These are phyloP conservation scores for Elachura formosa DNA, from an alignment of 2,113 vertebrate genomes.

Conservation along the genomic window DNA sequence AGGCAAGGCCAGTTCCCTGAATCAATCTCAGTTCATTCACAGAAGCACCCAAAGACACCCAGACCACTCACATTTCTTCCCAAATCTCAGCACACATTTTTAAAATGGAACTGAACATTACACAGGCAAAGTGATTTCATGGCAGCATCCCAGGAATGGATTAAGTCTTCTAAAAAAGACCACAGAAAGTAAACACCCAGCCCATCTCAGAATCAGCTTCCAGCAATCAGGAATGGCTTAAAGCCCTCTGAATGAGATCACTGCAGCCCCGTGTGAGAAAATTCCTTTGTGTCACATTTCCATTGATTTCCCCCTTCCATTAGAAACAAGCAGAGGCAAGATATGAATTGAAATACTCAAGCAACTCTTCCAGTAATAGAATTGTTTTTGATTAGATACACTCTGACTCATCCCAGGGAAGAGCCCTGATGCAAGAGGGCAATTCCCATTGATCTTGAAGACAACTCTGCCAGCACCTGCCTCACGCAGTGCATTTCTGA, in stretches of 20 bases:
- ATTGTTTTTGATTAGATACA: constrained; percentile 33
- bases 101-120: not conserved
- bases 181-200: constrained; percentile 15
- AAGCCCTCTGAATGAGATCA: not conserved
- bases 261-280: not conserved
- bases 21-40: not conserved
- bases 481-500: not conserved
- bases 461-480: not conserved
- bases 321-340: constrained; percentile 43
- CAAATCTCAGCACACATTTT: not conserved
- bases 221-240: constrained; percentile 26
- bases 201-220: constrained; percentile 1
- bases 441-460: constrained; percentile 56
- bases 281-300: constrained; percentile 40
- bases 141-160: not conserved
- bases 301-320: constrained; percentile 49
- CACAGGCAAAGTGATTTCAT: not conserved
- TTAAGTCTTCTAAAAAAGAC: constrained; percentile 2
- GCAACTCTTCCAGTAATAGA: constrained; percentile 56
- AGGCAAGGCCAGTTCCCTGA: not conserved
- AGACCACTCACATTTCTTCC: not conserved
- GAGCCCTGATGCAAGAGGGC: constrained; percentile 55
- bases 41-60: not conserved
- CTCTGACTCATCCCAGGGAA: constrained; percentile 49
- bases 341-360: constrained; percentile 37